These are phyloP conservation scores for Malthinus flaveolus DNA, from an alignment of 2,888 invertebrate genomes.

Conservation along the genomic window DNA sequence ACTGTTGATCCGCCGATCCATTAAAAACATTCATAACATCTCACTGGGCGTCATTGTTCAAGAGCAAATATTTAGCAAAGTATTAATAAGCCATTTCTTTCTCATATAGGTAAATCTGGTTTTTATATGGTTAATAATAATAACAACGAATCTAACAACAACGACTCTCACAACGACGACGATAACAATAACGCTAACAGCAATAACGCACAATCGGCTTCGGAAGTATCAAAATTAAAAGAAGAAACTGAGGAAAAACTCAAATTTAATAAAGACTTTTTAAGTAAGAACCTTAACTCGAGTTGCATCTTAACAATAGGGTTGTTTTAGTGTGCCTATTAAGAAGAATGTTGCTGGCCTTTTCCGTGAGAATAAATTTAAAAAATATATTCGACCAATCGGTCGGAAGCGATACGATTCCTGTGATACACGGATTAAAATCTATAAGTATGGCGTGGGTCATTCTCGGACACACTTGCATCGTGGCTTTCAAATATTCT, in stretches of 20 bases:
- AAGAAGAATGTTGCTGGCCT: conserved; percentile 74
- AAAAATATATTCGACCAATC: conserved; percentile 79
- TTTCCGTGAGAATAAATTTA: conserved; percentile 76
- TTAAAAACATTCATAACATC: no score
- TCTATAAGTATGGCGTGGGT: conserved; percentile 69
- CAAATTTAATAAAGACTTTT: conserved; percentile 17
- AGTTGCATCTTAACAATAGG: not conserved
- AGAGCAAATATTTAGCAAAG: no score
- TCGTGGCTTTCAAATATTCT: conserved; percentile 81
- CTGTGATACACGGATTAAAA: conserved; percentile 68
- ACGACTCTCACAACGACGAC: conserved; percentile 29
- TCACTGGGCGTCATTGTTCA: no score
- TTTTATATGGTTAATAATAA: conserved; percentile 44
- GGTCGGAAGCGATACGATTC: conserved; percentile 78
- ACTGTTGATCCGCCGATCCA: no score
- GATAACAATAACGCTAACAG: conserved; percentile 18
- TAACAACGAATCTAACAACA: conserved; percentile 22
- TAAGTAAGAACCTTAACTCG: not conserved
- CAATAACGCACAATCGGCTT: conserved; percentile 22
- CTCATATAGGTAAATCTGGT: conserved; percentile 48
- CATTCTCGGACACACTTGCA: conserved; percentile 73
- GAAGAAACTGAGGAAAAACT: conserved; percentile 21
- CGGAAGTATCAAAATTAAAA: conserved; percentile 25
- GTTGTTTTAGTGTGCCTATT: conserved; percentile 59
- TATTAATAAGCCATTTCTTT: conserved; percentile 25